phyloP scores from a whole-genome alignment of 2,888 invertebrate species.

The Aspidiotus rigidus region DNA sequence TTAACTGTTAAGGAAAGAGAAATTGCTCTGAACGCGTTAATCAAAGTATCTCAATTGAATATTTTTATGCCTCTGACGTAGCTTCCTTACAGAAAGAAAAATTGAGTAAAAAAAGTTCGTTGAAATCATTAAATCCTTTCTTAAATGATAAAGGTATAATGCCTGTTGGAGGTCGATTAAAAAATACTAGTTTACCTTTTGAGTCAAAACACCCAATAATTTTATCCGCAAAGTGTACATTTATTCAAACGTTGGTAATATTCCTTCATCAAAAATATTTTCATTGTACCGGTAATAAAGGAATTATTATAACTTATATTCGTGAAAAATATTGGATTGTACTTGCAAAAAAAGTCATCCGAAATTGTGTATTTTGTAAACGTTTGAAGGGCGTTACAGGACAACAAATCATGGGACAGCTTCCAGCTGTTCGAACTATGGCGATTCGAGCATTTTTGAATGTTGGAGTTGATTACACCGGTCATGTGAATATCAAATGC shows the following conservation, averaged over 20 bases:
- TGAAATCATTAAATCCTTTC: conserved; percentile 35
- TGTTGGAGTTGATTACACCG: conserved; percentile 21
- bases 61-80: conserved; percentile 5
- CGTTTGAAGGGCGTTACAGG: neutral
- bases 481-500: conserved; percentile 14
- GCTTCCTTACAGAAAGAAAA: neutral
- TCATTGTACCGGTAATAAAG: conserved; percentile 35
- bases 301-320: conserved; percentile 1
- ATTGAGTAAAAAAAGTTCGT: conserved; percentile 10
- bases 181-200: conserved; percentile 20
- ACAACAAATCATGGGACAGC: conserved; percentile 17
- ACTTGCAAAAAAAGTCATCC: conserved; percentile 5
- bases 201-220: conserved; percentile 36
- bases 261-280: conserved; percentile 33
- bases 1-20: neutral
- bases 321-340: conserved; percentile 10
- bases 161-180: conserved; percentile 36
- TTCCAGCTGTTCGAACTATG: neutral
- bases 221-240: conserved; percentile 34
- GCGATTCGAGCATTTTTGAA: neutral
- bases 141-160: conserved; percentile 22
- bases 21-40: neutral
- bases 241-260: conserved; percentile 33
- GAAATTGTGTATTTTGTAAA: conserved; percentile 12
- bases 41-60: conserved; percentile 1